Conservation (phyloP, 2,113 vertebrate genomes). For the Engystomops pustulosus region DNA sequence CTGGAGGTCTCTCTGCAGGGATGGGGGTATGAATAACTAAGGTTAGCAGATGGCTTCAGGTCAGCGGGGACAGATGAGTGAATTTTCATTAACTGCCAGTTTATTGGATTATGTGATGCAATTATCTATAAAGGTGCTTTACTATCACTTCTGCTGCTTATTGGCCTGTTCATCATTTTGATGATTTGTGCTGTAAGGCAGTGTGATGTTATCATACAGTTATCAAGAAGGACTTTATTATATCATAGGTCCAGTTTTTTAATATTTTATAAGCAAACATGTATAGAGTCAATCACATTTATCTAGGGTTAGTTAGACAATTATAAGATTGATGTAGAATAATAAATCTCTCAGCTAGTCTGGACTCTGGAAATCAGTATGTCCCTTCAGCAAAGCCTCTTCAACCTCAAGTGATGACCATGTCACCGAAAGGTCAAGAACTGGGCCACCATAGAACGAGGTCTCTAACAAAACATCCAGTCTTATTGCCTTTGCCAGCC, state of each 20-base stretch:
- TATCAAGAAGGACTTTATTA: not conserved
- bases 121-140: slow-evolving; percentile 28
- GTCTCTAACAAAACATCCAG: slow-evolving; percentile 29
- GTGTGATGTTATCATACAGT: not conserved
- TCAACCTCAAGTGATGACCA: slow-evolving; percentile 11
- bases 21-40: slow-evolving; percentile 45
- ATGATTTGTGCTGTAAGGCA: not conserved
- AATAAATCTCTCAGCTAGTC: not conserved
- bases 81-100: slow-evolving; percentile 52
- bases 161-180: slow-evolving; percentile 9
- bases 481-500: not conserved
- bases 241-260: not conserved
- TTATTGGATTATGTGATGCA: slow-evolving; percentile 48
- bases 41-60: slow-evolving; percentile 55
- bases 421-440: slow-evolving; percentile 50
- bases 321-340: not conserved
- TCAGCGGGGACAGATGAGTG: slow-evolving; percentile 47
- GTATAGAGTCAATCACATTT: not conserved
- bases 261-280: not conserved
- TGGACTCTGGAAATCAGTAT: not conserved
- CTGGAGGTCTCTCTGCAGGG: slow-evolving; percentile 50
- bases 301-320: not conserved
- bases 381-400: not conserved
- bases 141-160: slow-evolving; percentile 24
- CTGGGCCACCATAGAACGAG: slow-evolving; percentile 1